Percentiles rank a stretch among this genome's conserved stretches.
phyloP scores from a whole-genome alignment of 2,888 invertebrate genomes.

The Anthophora plumipes region DNA sequence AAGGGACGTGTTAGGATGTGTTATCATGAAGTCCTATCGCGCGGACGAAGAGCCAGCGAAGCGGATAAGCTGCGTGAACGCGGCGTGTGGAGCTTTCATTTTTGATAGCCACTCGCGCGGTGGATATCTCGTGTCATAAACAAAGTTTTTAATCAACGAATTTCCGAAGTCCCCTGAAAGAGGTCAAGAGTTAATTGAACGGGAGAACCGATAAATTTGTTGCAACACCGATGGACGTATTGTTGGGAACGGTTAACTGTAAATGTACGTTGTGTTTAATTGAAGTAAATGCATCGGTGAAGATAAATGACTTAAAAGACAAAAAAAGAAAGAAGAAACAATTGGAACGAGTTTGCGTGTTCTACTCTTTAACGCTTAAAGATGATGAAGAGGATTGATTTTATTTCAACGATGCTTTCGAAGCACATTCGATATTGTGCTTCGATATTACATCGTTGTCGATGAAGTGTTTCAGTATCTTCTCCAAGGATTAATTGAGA shows the following conservation, averaged over 20 bases:
- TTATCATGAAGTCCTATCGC: slow-evolving; percentile 4
- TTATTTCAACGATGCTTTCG: too few relatives aligned
- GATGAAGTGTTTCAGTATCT: too few relatives aligned
- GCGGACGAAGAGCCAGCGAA: slow-evolving; percentile 1
- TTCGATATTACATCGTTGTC: too few relatives aligned
- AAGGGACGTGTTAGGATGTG: neutral
- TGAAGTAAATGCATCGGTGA: neutral
- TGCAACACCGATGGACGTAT: slow-evolving; percentile 6
- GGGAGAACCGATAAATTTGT: slow-evolving; percentile 30
- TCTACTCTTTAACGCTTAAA: too few relatives aligned
- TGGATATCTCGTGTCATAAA: slow-evolving; percentile 39
- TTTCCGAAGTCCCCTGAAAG: slow-evolving; percentile 27
- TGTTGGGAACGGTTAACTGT: slow-evolving; percentile 12
- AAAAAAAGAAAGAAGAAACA: too few relatives aligned
- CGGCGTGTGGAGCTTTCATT: slow-evolving; percentile 4
- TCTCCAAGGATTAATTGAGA: too few relatives aligned
- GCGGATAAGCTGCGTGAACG: slow-evolving; percentile 6
- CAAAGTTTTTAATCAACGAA: slow-evolving; percentile 53
- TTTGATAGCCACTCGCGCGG: slow-evolving; percentile 27
- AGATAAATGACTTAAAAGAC: neutral
- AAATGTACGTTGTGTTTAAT: slow-evolving; percentile 25
- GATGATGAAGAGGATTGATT: too few relatives aligned
- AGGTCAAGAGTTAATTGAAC: slow-evolving; percentile 46
- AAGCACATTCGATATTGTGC: too few relatives aligned
- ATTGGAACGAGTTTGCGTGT: too few relatives aligned